A percentile compares a stretch with the other conserved stretches of the same genome.
Evolutionary conservation across 2,888 invertebrate genomes (phyloP).

Genomic region (Cryptocephalus moraei): DNA sequence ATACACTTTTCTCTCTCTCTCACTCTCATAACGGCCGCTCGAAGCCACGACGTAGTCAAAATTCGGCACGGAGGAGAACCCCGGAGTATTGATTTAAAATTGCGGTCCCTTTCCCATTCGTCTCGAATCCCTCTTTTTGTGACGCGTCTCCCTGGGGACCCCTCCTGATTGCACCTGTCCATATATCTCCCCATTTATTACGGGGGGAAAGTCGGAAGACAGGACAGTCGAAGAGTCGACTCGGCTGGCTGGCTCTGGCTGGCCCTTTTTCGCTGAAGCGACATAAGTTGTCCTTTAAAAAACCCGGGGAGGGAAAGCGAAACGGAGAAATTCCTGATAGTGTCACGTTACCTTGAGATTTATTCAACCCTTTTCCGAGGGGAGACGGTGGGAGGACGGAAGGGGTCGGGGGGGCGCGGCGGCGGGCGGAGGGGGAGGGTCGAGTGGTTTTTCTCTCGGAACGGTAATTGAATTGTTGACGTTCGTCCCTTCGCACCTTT

Average conservation of each 20-base stretch:
- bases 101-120: conserved; percentile 33
- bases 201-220: conserved; percentile 14
- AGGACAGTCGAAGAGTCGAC: background rate
- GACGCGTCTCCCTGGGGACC: conserved; percentile 36
- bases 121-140: conserved; percentile 31
- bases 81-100: conserved; percentile 36
- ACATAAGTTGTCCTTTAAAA: conserved; percentile 31
- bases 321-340: conserved; percentile 28
- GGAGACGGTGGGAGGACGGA: conserved; percentile 30
- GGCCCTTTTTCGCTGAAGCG: conserved; percentile 32
- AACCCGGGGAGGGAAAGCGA: conserved; percentile 9
- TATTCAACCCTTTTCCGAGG: conserved; percentile 30
- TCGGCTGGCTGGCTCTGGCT: too few species aligned
- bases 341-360: conserved; percentile 35
- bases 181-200: conserved; percentile 34
- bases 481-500: too few species aligned
- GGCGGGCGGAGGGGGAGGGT: conserved; percentile 1
- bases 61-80: too few species aligned
- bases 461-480: too few species aligned
- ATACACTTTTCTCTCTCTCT: too few species aligned
- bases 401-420: conserved; percentile 30
- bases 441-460: too few species aligned
- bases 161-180: conserved; percentile 39
- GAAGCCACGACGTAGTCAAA: too few species aligned
- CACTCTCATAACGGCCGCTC: too few species aligned